Evolutionary conservation across 1,140 invertebrate species (phyloP).

Genomic region (Eufriesea mexicana): DNA sequence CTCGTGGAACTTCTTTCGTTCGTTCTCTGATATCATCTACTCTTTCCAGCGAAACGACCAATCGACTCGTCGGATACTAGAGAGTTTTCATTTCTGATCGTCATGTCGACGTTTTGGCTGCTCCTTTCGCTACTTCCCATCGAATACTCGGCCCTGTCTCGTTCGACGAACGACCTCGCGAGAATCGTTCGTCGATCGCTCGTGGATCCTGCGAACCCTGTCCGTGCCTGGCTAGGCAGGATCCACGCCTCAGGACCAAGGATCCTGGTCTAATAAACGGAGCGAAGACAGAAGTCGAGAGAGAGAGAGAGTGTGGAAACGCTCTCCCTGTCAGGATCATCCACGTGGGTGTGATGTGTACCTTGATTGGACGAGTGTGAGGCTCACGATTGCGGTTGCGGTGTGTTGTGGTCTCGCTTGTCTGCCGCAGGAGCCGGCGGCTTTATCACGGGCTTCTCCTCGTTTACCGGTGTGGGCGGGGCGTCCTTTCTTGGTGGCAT

Average conservation of each 20-base stretch:
- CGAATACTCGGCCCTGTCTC: neutral
- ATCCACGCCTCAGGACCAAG: neutral
- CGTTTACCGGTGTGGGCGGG: constrained; percentile 85
- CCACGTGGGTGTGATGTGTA: constrained; percentile 59
- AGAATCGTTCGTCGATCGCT: neutral
- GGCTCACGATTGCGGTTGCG: constrained; percentile 82
- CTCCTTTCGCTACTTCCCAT: neutral
- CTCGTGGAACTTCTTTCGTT: constrained; percentile 44
- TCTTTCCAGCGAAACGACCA: constrained; percentile 11
- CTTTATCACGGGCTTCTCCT: constrained; percentile 82
- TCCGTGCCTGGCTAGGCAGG: too few relatives aligned
- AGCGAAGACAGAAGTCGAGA: constrained; percentile 23
- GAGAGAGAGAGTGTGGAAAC: neutral
- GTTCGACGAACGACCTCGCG: neutral
- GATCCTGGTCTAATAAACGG: neutral
- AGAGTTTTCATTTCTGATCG: neutral
- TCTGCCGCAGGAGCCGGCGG: constrained; percentile 77
- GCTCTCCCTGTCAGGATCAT: constrained; percentile 37
- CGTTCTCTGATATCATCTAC: neutral
- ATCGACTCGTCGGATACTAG: neutral
- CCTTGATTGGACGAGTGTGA: constrained; percentile 76
- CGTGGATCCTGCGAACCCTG: neutral
- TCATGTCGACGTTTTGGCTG: neutral
- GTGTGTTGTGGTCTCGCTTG: constrained; percentile 79
- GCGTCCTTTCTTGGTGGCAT: constrained; percentile 98